Conservation (phyloP, 2,888 invertebrate genomes). For the Hydrotaea cyrtoneurina region DNA sequence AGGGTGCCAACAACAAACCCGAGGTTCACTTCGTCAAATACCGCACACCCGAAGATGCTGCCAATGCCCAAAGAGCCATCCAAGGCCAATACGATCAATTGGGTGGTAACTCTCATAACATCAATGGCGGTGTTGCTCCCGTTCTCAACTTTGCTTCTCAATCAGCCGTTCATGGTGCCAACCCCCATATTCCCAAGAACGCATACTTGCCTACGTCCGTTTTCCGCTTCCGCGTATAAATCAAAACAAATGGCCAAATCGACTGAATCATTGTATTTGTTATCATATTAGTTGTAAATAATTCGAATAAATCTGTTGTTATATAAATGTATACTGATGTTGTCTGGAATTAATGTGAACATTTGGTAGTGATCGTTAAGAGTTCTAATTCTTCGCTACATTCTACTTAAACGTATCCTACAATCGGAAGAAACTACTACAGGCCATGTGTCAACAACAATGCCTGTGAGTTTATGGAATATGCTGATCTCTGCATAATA, state of each 20-base stretch:
- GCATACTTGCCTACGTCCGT: conserved; percentile 75
- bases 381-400: no score
- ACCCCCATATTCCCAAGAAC: conserved; percentile 56
- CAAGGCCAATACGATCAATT: conserved; percentile 71
- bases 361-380: no score
- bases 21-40: conserved; percentile 76
- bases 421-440: no score
- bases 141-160: conserved; percentile 63
- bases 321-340: not conserved
- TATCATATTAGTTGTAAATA: not conserved
- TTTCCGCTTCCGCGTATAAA: conserved; percentile 67
- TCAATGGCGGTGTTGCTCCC: conserved; percentile 61
- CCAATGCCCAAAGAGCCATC: conserved; percentile 73
- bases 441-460: no score
- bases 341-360: not conserved
- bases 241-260: not conserved
- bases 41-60: conserved; percentile 74
- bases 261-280: not conserved
- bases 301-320: not conserved
- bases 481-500: no score
- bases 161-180: conserved; percentile 30
- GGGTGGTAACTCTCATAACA: conserved; percentile 40
- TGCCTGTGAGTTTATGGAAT: no score
- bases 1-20: conserved; percentile 71
- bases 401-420: no score